A percentile compares a stretch with the other conserved stretches of the same genome.
phyloP scores from a whole-genome alignment of 2,113 vertebrate species.

The Chaetura pelagica region DNA sequence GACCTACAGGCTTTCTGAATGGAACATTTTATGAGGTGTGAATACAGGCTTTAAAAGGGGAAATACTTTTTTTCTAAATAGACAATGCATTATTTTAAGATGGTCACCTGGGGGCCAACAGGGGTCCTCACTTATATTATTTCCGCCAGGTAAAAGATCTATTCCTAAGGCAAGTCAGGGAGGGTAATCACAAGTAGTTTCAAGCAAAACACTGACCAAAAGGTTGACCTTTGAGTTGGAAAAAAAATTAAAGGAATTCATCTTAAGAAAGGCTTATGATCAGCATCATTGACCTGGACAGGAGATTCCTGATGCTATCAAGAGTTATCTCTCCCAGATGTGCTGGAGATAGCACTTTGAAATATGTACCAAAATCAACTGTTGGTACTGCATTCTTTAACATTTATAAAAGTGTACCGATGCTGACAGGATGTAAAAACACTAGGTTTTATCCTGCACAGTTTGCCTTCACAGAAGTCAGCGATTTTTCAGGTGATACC shows the following conservation, averaged over 20 bases:
- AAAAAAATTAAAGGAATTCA: background rate
- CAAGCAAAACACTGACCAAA: background rate
- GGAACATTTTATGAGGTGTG: background rate
- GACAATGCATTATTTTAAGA: background rate
- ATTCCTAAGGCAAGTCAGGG: background rate
- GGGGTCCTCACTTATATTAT: background rate
- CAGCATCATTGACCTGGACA: background rate
- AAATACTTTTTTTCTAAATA: background rate
- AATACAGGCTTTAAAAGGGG: background rate
- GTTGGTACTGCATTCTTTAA: background rate
- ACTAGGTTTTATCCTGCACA: background rate
- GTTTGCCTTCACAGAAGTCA: background rate
- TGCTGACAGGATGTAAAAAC: background rate
- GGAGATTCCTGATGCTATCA: background rate
- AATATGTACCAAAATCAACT: background rate
- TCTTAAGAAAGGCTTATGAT: background rate
- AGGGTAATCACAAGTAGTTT: background rate
- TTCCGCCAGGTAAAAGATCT: background rate
- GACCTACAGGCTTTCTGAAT: background rate
- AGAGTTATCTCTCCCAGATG: background rate
- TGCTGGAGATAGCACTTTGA: background rate
- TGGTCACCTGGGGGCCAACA: background rate
- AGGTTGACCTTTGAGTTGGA: background rate
- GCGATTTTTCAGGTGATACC: background rate
- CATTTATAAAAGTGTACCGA: background rate